These are phyloP conservation scores for Petaurus breviceps DNA, from an alignment of 2,113 vertebrate species.

Conservation along the genomic window DNA sequence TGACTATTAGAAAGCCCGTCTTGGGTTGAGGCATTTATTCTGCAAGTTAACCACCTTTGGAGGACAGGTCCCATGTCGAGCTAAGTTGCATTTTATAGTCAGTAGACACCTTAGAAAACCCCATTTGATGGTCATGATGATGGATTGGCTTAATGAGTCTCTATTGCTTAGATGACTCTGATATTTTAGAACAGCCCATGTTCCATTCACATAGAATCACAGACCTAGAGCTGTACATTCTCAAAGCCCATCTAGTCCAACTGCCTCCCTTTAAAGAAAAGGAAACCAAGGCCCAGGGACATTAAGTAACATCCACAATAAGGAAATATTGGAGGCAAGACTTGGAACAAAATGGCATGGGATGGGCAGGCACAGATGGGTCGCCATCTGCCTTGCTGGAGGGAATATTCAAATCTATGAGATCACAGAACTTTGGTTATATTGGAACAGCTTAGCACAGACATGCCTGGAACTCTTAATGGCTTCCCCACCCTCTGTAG, in stretches of 20 bases:
- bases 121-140: neutral
- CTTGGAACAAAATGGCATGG: neutral
- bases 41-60: neutral
- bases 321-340: neutral
- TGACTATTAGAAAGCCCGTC: neutral
- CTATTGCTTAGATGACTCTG: neutral
- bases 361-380: neutral
- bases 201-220: neutral
- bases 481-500: neutral
- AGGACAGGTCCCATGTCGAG: neutral
- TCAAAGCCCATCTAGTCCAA: neutral
- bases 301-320: neutral
- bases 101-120: neutral
- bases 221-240: neutral
- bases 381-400: neutral
- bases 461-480: neutral
- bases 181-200: neutral
- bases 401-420: neutral
- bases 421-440: neutral
- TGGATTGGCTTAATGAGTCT: neutral
- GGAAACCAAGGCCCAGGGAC: neutral
- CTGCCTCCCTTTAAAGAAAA: neutral
- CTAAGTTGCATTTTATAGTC: conserved; percentile 31
- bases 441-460: neutral
- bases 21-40: neutral